Percentiles rank a stretch among this genome's conserved stretches.
Evolutionary conservation across 1,140 invertebrate genomes (phyloP).

Genomic region (Caenorhabditis inopinata): DNA sequence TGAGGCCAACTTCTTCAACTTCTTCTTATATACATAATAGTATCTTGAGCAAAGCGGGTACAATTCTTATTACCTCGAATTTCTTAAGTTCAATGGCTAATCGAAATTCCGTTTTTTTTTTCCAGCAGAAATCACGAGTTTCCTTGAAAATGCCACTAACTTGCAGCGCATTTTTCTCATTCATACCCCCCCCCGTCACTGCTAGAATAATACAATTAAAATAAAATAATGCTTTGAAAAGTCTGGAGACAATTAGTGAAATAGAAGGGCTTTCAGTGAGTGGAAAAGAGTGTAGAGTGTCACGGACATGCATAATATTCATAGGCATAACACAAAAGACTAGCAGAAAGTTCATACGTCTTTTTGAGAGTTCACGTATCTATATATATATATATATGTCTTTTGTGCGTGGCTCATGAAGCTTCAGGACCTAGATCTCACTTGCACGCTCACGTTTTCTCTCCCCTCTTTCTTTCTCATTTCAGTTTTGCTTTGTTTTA

Average conservation of each 20-base stretch:
- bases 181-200: not conserved
- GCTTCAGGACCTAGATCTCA: not conserved
- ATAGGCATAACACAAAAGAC: not conserved
- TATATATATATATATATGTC: not conserved
- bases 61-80: not conserved
- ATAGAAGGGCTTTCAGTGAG: not conserved
- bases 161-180: not conserved
- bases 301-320: conserved; percentile 18
- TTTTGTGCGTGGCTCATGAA: not conserved
- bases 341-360: not conserved
- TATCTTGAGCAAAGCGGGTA: not conserved
- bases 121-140: not conserved
- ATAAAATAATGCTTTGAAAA: conserved; percentile 31
- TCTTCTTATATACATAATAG: conserved; percentile 15
- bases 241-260: conserved; percentile 28
- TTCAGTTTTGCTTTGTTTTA: not conserved
- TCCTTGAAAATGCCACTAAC: not conserved
- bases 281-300: not conserved
- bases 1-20: conserved; percentile 21
- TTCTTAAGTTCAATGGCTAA: not conserved
- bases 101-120: not conserved
- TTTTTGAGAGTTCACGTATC: conserved; percentile 18
- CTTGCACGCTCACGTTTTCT: not conserved
- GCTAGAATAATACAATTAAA: conserved; percentile 29
- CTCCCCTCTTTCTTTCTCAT: not conserved